Conservation (phyloP, 2,797 vertebrate species). For the Pagetopsis macropterus region DNA sequence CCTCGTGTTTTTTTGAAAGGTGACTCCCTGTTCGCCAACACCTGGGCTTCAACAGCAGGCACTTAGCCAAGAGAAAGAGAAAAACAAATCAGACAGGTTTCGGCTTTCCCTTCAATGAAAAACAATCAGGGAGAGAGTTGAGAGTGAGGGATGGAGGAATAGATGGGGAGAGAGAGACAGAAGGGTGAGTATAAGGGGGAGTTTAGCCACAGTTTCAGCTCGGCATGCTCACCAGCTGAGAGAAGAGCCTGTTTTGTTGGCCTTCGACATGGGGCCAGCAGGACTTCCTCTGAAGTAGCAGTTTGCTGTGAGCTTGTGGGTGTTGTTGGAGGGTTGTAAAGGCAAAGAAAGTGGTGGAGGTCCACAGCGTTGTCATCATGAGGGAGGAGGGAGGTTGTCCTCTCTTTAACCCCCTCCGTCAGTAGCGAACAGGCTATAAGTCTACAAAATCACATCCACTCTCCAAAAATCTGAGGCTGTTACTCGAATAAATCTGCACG, state of each 20-base stretch:
- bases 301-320: conserved; percentile 68
- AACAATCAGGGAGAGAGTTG: conserved; percentile 45
- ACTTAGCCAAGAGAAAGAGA: conserved; percentile 51
- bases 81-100: conserved; percentile 70
- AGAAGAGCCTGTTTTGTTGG: conserved; percentile 63
- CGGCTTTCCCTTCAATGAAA: conserved; percentile 52
- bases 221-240: conserved; percentile 42
- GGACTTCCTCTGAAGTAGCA: conserved; percentile 74
- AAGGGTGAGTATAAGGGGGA: conserved; percentile 23
- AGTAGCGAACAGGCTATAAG: conserved; percentile 41
- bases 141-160: conserved; percentile 17
- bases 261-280: conserved; percentile 60
- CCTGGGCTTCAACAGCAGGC: conserved; percentile 65
- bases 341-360: conserved; percentile 16
- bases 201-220: conserved; percentile 26
- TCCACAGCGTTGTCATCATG: conserved; percentile 20
- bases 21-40: conserved; percentile 59
- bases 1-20: conserved; percentile 72
- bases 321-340: background rate
- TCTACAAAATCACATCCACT: conserved; percentile 65
- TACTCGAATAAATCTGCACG: conserved; percentile 26
- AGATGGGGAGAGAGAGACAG: conserved; percentile 13
- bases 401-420: conserved; percentile 39
- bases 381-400: conserved; percentile 36
- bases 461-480: conserved; percentile 38